phyloP scores from a whole-genome alignment of 1,140 invertebrate species.

The Eumaeus atala region DNA sequence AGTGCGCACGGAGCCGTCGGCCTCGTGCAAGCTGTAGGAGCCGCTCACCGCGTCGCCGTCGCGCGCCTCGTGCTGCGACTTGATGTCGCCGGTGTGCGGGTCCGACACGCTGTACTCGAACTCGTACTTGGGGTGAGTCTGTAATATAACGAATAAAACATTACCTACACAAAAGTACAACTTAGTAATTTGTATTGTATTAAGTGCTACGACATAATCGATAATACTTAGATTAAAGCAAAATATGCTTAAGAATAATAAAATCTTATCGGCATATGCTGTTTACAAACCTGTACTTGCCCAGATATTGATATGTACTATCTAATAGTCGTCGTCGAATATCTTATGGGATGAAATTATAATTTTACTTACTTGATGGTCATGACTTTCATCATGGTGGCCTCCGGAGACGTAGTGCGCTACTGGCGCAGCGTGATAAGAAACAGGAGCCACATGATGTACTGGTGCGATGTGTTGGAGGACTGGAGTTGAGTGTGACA shows the following conservation, averaged over 20 bases:
- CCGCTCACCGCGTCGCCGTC: slow-evolving; percentile 66
- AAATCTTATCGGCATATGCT: no score
- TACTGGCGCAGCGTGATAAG: slow-evolving; percentile 6
- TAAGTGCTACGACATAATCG: no score
- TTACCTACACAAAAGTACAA: no score
- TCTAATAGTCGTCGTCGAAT: no score
- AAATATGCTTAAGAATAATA: no score
- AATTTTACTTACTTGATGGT: slow-evolving; percentile 12
- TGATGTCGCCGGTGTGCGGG: slow-evolving; percentile 49
- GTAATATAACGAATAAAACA: not conserved
- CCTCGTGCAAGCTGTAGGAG: slow-evolving; percentile 65
- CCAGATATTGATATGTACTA: no score
- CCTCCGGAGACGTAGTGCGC: not conserved
- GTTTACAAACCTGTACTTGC: no score
- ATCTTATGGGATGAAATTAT: no score
- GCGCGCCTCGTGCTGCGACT: slow-evolving; percentile 47
- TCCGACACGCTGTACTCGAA: slow-evolving; percentile 65
- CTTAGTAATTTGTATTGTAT: no score
- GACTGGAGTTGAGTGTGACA: slow-evolving; percentile 6
- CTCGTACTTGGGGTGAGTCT: slow-evolving; percentile 52
- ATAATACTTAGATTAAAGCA: no score
- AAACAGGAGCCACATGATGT: slow-evolving; percentile 12
- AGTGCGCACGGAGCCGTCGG: slow-evolving; percentile 54
- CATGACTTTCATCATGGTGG: slow-evolving; percentile 21
- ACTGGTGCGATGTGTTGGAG: not conserved